Conservation (phyloP, 1,140 invertebrate genomes). For the Thaumatotibia leucotreta region DNA sequence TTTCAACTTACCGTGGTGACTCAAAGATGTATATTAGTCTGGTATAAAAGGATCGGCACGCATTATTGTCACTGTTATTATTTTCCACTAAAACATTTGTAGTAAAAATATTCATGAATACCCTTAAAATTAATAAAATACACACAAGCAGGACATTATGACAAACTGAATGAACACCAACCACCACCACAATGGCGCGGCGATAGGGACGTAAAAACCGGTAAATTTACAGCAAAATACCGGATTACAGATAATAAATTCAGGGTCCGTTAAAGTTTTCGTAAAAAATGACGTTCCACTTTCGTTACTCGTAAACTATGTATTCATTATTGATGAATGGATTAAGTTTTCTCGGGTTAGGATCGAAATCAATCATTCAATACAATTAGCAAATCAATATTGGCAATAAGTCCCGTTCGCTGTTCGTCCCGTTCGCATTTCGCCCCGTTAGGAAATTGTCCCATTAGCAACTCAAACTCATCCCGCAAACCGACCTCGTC, state of each 20-base stretch:
- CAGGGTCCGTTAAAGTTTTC: too few species aligned
- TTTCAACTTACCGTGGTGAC: conserved; percentile 70
- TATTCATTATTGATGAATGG: too few species aligned
- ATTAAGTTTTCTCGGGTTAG: too few species aligned
- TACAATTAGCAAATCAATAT: too few species aligned
- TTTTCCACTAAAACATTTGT: conserved; percentile 56
- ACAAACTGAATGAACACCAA: conserved; percentile 57
- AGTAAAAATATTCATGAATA: conserved; percentile 71
- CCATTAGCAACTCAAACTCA: too few species aligned
- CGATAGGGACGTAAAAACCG: conserved; percentile 46
- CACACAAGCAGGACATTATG: conserved; percentile 57
- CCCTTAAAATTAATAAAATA: conserved; percentile 57
- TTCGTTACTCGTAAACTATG: too few species aligned
- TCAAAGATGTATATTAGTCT: conserved; percentile 59
- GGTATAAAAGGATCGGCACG: conserved; percentile 70
- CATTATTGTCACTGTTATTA: conserved; percentile 72
- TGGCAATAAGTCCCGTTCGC: too few species aligned
- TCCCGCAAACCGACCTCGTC: too few species aligned
- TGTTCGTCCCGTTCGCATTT: too few species aligned
- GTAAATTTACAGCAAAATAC: conserved; percentile 15
- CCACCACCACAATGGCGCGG: conserved; percentile 62
- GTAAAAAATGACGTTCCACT: too few species aligned
- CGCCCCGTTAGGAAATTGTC: too few species aligned
- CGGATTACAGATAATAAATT: not conserved
- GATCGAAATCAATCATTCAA: too few species aligned